These are phyloP conservation scores for Butastur rufipennis DNA, from an alignment of 2,113 vertebrate species.

Conservation along the genomic window DNA sequence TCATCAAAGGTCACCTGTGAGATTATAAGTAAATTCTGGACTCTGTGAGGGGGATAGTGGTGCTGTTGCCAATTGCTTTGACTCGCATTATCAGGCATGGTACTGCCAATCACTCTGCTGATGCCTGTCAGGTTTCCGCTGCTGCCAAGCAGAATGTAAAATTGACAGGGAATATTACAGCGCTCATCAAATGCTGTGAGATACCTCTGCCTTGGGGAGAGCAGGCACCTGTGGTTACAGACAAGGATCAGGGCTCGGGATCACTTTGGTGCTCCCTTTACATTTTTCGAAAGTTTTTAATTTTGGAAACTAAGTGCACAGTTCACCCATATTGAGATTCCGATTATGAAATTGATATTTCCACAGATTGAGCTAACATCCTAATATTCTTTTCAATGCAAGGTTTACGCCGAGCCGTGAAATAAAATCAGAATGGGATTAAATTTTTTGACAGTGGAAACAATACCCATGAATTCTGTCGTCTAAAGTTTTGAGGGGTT, in stretches of 20 bases:
- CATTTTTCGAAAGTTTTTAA: not conserved
- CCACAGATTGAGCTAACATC: not conserved
- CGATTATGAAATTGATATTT: constrained; percentile 7
- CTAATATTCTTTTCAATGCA: not conserved
- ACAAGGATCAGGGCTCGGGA: constrained; percentile 37
- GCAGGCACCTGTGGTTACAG: constrained; percentile 65
- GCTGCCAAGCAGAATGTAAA: constrained; percentile 65
- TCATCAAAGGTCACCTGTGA: constrained; percentile 55
- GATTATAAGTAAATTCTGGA: constrained; percentile 48
- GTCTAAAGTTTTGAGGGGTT: constrained; percentile 11
- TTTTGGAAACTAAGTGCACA: not conserved
- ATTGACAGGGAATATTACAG: constrained; percentile 64
- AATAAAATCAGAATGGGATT: constrained; percentile 36
- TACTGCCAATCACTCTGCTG: constrained; percentile 63
- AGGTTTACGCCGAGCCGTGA: not conserved
- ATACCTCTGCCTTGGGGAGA: constrained; percentile 56
- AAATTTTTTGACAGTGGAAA: constrained; percentile 33
- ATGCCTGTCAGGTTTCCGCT: constrained; percentile 62
- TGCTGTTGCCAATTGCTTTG: constrained; percentile 58
- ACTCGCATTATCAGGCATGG: constrained; percentile 66
- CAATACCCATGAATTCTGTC: constrained; percentile 30
- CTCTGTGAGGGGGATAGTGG: constrained; percentile 32
- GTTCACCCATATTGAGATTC: not conserved
- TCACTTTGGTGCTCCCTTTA: constrained; percentile 13
- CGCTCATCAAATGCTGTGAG: constrained; percentile 37